Conservation (phyloP, 2,888 invertebrate genomes). For the Monopis laevigella region DNA sequence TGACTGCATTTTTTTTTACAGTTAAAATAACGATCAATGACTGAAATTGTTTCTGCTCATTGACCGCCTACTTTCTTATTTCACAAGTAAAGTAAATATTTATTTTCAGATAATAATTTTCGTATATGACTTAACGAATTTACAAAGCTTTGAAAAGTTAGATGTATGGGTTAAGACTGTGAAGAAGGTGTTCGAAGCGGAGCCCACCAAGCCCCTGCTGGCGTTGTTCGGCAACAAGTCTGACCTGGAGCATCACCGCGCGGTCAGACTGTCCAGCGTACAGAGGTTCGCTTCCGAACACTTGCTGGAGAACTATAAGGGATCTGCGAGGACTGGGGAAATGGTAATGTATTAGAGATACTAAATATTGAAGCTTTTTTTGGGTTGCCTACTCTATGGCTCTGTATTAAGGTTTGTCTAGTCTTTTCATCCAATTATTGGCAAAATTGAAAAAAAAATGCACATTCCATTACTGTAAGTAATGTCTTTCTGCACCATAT, state of each 20-base stretch:
- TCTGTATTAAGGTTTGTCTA: too few species aligned
- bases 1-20: too few species aligned
- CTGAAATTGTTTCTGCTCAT: too few species aligned
- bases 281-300: slow-evolving; percentile 72
- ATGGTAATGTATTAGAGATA: slow-evolving; percentile 49
- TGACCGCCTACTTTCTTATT: too few species aligned
- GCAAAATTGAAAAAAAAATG: too few species aligned
- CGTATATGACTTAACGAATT: slow-evolving; percentile 86
- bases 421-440: too few species aligned
- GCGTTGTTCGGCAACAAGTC: slow-evolving; percentile 77
- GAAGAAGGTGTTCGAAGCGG: slow-evolving; percentile 42
- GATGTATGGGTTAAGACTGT: slow-evolving; percentile 74
- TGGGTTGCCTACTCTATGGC: too few species aligned
- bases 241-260: slow-evolving; percentile 78
- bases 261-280: slow-evolving; percentile 71
- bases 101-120: slow-evolving; percentile 75
- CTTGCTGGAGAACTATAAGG: slow-evolving; percentile 67
- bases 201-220: slow-evolving; percentile 61
- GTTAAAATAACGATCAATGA: too few species aligned
- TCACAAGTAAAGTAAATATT: too few species aligned
- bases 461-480: too few species aligned
- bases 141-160: slow-evolving; percentile 80
- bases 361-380: too few species aligned
- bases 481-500: too few species aligned
- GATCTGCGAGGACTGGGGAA: slow-evolving; percentile 79